phyloP scores from a whole-genome alignment of 2,888 invertebrate genomes.

The Tenthredo distinguenda region DNA sequence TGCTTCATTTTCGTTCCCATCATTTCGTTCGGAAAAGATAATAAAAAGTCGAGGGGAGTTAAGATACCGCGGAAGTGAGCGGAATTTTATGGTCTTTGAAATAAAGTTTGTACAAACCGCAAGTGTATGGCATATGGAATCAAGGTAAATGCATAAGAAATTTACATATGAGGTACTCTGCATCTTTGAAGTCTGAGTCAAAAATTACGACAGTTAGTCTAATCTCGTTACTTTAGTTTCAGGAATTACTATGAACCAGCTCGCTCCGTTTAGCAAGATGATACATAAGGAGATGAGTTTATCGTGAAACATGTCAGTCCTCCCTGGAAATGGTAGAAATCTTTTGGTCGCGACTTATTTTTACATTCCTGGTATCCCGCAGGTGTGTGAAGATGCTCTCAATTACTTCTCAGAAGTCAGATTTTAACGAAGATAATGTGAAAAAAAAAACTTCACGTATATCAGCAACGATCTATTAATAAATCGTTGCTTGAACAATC shows the following conservation, averaged over 20 bases:
- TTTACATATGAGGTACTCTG: not conserved
- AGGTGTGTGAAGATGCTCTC: constrained; percentile 37
- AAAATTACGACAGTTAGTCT: not conserved
- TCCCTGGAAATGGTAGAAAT: not conserved
- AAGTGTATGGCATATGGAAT: not conserved
- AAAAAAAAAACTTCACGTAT: not conserved
- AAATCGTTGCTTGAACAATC: not conserved
- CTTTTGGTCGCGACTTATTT: constrained; percentile 37
- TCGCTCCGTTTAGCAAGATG: not conserved
- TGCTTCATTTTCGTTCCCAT: not conserved
- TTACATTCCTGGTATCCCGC: constrained; percentile 1
- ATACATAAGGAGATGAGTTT: not conserved
- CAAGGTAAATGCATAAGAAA: not conserved
- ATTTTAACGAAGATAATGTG: constrained; percentile 37
- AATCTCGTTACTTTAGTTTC: not conserved
- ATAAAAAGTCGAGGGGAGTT: not conserved
- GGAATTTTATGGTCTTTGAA: not conserved
- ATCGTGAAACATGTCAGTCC: not conserved
- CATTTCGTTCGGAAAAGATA: not conserved
- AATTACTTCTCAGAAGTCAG: constrained; percentile 49
- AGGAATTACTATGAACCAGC: not conserved
- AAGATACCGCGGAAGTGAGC: not conserved
- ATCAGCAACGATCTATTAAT: not conserved
- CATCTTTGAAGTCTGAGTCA: not conserved
- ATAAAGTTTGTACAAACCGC: not conserved